Percentiles rank a stretch among this genome's conserved stretches.
Evolutionary conservation across 2,113 vertebrate genomes (phyloP).

Genomic region (Syngnathus scovelli): DNA sequence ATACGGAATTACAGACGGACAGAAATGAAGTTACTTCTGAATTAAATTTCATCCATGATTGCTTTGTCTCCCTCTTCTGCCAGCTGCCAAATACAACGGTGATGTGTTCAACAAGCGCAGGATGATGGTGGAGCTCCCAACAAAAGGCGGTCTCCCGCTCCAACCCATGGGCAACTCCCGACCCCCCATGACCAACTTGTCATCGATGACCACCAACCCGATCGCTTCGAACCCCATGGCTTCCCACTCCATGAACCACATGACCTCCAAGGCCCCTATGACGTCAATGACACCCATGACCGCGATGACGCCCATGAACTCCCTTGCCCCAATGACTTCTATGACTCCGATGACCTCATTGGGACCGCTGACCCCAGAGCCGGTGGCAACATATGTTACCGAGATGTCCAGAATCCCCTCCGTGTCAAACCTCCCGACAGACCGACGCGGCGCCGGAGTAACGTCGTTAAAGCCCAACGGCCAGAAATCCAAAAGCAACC

Average conservation of each 20-base stretch:
- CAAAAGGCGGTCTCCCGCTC: constrained; percentile 86
- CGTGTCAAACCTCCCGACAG: constrained; percentile 52
- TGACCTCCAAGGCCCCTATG: constrained; percentile 45
- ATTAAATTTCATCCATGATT: not conserved
- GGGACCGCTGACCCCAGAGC: constrained; percentile 75
- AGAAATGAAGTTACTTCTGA: too few relatives aligned
- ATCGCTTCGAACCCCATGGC: constrained; percentile 57
- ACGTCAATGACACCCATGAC: constrained; percentile 23
- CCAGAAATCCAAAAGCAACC: constrained; percentile 77
- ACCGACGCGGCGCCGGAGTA: constrained; percentile 46
- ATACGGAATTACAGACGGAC: too few relatives aligned
- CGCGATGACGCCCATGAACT: constrained; percentile 34
- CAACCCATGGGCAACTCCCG: constrained; percentile 82
- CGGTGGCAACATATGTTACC: constrained; percentile 79
- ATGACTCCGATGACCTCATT: constrained; percentile 57
- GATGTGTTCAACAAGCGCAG: constrained; percentile 89
- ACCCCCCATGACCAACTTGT: constrained; percentile 54
- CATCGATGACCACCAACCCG: constrained; percentile 52
- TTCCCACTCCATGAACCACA: constrained; percentile 45
- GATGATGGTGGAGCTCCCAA: constrained; percentile 85
- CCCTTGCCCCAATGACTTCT: constrained; percentile 35
- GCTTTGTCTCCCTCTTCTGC: constrained; percentile 27
- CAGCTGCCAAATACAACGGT: constrained; percentile 90
- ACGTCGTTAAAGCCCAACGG: constrained; percentile 76
- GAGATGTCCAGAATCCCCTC: constrained; percentile 76